A percentile compares a stretch with the other conserved stretches of the same genome.
Evolutionary conservation across 2,797 vertebrate genomes (phyloP).

Genomic region (Pristis pectinata): DNA sequence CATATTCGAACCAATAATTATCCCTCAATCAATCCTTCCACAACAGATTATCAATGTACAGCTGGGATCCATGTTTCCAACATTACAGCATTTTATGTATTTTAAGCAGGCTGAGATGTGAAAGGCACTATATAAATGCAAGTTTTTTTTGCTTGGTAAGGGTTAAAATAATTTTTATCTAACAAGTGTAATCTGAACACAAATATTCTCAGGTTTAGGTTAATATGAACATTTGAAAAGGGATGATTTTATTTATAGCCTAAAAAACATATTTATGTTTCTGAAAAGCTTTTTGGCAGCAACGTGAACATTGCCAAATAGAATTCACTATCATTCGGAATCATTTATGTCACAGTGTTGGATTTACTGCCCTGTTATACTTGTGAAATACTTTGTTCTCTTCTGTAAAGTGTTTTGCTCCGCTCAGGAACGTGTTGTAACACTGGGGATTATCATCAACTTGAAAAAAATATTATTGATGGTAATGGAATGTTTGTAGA

Average conservation of each 20-base stretch:
- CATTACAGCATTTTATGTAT: too few relatives aligned
- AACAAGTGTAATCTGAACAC: not conserved
- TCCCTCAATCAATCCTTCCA: too few relatives aligned
- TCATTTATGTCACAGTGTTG: constrained; percentile 23
- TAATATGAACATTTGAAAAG: not conserved
- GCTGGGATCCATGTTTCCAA: too few relatives aligned
- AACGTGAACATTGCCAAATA: not conserved
- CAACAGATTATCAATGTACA: too few relatives aligned
- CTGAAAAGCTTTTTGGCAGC: not conserved
- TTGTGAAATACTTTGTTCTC: not conserved
- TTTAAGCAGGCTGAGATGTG: too few relatives aligned
- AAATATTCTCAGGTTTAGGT: not conserved
- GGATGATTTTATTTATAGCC: not conserved
- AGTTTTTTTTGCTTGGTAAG: not conserved
- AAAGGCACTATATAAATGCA: too few relatives aligned
- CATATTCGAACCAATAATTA: too few relatives aligned
- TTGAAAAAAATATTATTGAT: not conserved
- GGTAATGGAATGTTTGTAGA: not conserved
- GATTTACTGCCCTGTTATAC: not conserved
- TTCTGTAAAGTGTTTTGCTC: not conserved
- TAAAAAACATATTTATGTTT: not conserved
- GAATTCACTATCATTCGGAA: not conserved
- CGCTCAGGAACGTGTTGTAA: not conserved
- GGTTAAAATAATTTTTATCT: not conserved
- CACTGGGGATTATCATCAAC: not conserved